Percentiles rank a stretch among this genome's conserved stretches.
phyloP scores from a whole-genome alignment of 2,888 invertebrate species.

The Myopa testacea region DNA sequence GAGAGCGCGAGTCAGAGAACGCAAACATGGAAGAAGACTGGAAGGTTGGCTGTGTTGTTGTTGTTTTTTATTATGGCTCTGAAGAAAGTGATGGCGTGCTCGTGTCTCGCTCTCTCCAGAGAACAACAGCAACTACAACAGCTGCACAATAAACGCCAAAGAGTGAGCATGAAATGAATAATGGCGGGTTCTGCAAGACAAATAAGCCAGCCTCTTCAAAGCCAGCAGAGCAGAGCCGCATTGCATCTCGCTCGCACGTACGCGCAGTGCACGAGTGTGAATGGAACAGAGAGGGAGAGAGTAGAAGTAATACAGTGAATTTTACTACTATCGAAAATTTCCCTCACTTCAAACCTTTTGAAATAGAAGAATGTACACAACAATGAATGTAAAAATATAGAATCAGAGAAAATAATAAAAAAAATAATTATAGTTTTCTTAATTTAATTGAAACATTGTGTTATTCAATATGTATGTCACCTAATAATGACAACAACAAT shows the following conservation, averaged over 20 bases:
- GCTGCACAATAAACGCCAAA: slow-evolving; percentile 34
- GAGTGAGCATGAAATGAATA: slow-evolving; percentile 60
- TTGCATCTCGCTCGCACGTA: slow-evolving; percentile 39
- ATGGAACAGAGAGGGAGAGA: slow-evolving; percentile 47
- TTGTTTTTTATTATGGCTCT: too few relatives aligned
- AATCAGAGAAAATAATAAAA: too few relatives aligned
- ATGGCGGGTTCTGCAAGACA: slow-evolving; percentile 67
- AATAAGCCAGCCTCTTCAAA: slow-evolving; percentile 67
- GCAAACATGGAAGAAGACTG: neutral
- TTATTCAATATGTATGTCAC: too few relatives aligned
- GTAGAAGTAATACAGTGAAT: neutral
- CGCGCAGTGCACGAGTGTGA: slow-evolving; percentile 16
- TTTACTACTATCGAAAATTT: too few relatives aligned
- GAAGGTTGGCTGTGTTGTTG: too few relatives aligned
- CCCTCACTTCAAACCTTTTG: too few relatives aligned
- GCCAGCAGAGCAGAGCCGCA: slow-evolving; percentile 43
- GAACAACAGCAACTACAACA: slow-evolving; percentile 1
- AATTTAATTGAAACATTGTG: too few relatives aligned
- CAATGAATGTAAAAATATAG: too few relatives aligned
- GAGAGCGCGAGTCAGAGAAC: neutral
- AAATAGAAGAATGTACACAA: too few relatives aligned
- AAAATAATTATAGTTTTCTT: too few relatives aligned
- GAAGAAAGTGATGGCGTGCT: too few relatives aligned
- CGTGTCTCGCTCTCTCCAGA: neutral
- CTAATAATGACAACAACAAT: too few relatives aligned